These are phyloP conservation scores for Pseudoips prasinana DNA, from an alignment of 2,888 invertebrate genomes.

Conservation along the genomic window DNA sequence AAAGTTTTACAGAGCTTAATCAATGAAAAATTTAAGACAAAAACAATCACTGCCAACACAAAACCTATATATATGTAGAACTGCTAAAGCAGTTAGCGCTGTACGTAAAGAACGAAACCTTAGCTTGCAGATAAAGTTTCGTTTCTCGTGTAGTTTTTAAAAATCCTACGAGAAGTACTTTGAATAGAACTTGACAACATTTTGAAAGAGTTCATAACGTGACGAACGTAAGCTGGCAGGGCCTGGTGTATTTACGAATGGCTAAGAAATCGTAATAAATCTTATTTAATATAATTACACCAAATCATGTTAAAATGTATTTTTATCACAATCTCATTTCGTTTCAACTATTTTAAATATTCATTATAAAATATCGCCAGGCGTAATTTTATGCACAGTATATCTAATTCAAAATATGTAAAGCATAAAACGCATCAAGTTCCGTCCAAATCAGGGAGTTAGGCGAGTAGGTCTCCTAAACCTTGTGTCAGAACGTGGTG, in stretches of 20 bases:
- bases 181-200: conserved; percentile 65
- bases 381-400: too few relatives aligned
- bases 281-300: too few relatives aligned
- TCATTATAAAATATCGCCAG: too few relatives aligned
- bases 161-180: conserved; percentile 41
- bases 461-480: conserved; percentile 53
- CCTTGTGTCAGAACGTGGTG: conserved; percentile 72
- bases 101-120: conserved; percentile 46
- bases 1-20: conserved; percentile 2
- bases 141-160: conserved; percentile 40
- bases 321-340: too few relatives aligned
- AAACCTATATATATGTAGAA: conserved; percentile 19
- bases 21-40: conserved; percentile 1
- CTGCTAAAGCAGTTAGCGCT: conserved; percentile 56
- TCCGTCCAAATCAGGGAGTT: conserved; percentile 33
- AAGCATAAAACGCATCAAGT: conserved; percentile 32
- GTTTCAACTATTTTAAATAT: too few relatives aligned
- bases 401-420: too few relatives aligned
- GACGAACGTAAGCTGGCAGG: too few relatives aligned
- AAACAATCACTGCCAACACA: conserved; percentile 74
- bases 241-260: too few relatives aligned
- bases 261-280: too few relatives aligned
- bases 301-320: too few relatives aligned
- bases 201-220: too few relatives aligned
- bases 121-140: conserved; percentile 23